Conservation (phyloP, 2,888 invertebrate genomes). For the Eristalis tenax region DNA sequence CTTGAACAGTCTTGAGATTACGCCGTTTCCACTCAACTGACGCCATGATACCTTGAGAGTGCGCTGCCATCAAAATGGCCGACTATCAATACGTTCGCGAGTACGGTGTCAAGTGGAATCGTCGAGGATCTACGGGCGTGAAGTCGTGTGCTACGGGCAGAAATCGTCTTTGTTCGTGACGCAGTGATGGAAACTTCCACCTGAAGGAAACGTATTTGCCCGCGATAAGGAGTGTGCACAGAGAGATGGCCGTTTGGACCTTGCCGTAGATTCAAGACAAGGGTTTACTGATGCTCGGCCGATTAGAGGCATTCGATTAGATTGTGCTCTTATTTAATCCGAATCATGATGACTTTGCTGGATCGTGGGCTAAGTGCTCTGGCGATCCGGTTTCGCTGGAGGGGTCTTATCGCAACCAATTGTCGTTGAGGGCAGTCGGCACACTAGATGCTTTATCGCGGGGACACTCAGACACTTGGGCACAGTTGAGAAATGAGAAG, state of each 20-base stretch:
- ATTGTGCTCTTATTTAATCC: neutral
- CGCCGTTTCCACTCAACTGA: neutral
- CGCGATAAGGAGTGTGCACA: neutral
- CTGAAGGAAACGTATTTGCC: no score
- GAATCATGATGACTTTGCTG: neutral
- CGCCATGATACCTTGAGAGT: neutral
- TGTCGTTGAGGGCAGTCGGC: neutral
- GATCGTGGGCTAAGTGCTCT: neutral
- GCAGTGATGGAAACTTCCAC: neutral
- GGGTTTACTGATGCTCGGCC: neutral
- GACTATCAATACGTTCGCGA: neutral
- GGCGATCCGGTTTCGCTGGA: neutral
- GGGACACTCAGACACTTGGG: no score
- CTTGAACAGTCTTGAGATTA: neutral
- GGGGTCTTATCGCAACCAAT: neutral
- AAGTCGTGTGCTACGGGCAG: neutral
- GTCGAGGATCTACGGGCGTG: neutral
- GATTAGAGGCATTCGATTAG: neutral
- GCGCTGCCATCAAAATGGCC: conserved; percentile 2
- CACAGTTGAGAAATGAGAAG: no score
- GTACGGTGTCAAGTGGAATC: neutral
- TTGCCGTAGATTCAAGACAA: neutral
- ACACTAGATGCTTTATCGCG: no score
- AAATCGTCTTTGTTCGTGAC: neutral
- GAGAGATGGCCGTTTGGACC: neutral